phyloP scores from a whole-genome alignment of 2,113 vertebrate genomes.

The Tenrec ecaudatus region DNA sequence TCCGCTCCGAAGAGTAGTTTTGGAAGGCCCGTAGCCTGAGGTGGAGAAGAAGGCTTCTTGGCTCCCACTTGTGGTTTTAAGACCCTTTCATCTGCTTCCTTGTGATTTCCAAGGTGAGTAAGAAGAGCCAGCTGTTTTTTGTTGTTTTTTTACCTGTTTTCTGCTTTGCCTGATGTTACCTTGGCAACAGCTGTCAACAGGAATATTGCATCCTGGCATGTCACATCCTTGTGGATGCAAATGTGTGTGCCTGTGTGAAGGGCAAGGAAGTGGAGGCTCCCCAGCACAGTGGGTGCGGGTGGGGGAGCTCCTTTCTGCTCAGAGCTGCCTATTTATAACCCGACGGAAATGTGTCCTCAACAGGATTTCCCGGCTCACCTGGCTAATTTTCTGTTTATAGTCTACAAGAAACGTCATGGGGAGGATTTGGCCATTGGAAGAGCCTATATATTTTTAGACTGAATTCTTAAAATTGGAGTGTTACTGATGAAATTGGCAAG shows the following conservation, averaged over 20 bases:
- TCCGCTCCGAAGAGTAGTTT: neutral
- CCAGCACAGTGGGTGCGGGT: neutral
- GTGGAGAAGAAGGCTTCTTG: neutral
- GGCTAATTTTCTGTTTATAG: neutral
- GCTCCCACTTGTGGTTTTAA: neutral
- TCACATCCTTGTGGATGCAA: slow-evolving; percentile 79
- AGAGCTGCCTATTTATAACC: slow-evolving; percentile 54
- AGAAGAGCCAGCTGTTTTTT: slow-evolving; percentile 55
- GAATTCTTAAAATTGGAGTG: neutral
- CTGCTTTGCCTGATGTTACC: slow-evolving; percentile 72
- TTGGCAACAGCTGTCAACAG: slow-evolving; percentile 75
- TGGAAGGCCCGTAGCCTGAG: neutral
- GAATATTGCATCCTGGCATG: slow-evolving; percentile 60
- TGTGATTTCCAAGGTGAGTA: slow-evolving; percentile 64
- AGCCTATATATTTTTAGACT: neutral
- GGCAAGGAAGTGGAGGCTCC: slow-evolving; percentile 73
- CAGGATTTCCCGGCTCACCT: slow-evolving; percentile 42
- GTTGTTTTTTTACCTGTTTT: slow-evolving; percentile 80
- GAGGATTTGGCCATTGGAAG: neutral
- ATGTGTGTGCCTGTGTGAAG: neutral
- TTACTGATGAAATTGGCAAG: neutral
- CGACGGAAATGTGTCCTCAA: slow-evolving; percentile 79
- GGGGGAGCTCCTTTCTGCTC: neutral
- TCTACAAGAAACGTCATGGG: neutral
- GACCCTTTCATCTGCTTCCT: neutral